Conservation (phyloP, 2,888 invertebrate genomes). For the Antheraea yamamai region DNA sequence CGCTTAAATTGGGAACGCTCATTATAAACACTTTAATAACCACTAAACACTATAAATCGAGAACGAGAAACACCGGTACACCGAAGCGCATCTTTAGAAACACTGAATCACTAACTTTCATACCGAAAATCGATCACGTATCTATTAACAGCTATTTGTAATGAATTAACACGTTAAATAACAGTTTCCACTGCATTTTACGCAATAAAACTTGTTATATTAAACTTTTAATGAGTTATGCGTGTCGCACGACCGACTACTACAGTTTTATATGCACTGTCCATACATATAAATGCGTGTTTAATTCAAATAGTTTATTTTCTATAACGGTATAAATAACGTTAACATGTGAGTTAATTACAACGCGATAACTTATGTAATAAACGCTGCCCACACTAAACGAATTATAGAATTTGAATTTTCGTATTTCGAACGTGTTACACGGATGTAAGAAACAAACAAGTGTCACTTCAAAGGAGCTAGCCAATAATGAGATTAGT, state of each 20-base stretch:
- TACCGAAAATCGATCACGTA: constrained; percentile 56
- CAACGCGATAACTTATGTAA: constrained; percentile 33
- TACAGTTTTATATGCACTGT: constrained; percentile 26
- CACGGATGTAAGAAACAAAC: constrained; percentile 62
- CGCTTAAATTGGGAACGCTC: constrained; percentile 78
- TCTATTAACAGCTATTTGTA: constrained; percentile 56
- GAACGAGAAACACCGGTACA: constrained; percentile 44
- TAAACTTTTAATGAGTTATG: constrained; percentile 29
- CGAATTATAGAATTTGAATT: constrained; percentile 24
- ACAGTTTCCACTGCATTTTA: constrained; percentile 29
- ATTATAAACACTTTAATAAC: constrained; percentile 44
- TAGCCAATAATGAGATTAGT: constrained; percentile 71
- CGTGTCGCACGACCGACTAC: constrained; percentile 29
- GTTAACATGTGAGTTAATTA: constrained; percentile 16
- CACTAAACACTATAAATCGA: constrained; percentile 45
- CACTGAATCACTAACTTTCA: constrained; percentile 70
- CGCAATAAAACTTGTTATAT: constrained; percentile 32
- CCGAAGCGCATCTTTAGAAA: constrained; percentile 57
- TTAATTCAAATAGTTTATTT: constrained; percentile 28
- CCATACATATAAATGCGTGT: constrained; percentile 25
- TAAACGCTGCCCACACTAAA: constrained; percentile 35
- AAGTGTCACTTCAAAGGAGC: constrained; percentile 59
- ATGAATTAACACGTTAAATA: constrained; percentile 56
- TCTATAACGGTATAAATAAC: not conserved
- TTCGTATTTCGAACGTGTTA: constrained; percentile 31